Percentiles rank a stretch among this genome's conserved stretches.
phyloP scores from a whole-genome alignment of 53 echinoderm and acorn worm genomes.

The Apostichopus leukothele region DNA sequence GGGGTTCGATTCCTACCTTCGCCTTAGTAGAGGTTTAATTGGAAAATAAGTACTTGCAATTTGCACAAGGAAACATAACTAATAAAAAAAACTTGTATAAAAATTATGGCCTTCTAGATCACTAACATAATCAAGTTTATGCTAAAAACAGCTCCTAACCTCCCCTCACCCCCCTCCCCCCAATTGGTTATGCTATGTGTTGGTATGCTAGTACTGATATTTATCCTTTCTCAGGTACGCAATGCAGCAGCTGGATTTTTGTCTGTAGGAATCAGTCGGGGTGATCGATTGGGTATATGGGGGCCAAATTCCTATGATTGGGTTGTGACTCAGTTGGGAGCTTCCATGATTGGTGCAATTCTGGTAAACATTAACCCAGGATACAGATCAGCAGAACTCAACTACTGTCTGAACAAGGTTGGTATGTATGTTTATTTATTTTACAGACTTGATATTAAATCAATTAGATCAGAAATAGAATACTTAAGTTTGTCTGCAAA shows the following conservation, averaged over 20 bases:
- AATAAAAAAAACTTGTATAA: no score
- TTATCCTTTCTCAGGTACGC: constrained; percentile 50
- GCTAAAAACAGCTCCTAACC: no score
- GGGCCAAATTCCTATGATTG: constrained; percentile 77
- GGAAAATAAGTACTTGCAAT: no score
- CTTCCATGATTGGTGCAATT: constrained; percentile 60
- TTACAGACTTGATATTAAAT: neutral
- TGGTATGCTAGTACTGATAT: neutral
- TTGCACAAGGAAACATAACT: no score
- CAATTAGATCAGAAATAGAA: no score
- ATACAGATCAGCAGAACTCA: constrained; percentile 45
- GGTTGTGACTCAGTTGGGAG: constrained; percentile 81
- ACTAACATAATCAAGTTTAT: no score
- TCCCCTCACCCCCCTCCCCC: no score
- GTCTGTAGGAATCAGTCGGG: constrained; percentile 61
- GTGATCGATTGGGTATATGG: constrained; percentile 91
- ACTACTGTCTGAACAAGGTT: constrained; percentile 36
- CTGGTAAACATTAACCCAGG: constrained; percentile 48
- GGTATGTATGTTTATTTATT: neutral
- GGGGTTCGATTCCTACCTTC: no score
- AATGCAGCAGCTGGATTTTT: constrained; percentile 68
- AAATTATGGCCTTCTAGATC: no score
- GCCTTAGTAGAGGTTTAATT: no score
- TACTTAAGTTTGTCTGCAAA: no score
- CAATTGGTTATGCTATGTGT: no score